Evolutionary conservation across 2,888 invertebrate genomes (phyloP), one percentile per base, ranked within the genome.

Genomic region (Mechanitis messenoides): DNA sequence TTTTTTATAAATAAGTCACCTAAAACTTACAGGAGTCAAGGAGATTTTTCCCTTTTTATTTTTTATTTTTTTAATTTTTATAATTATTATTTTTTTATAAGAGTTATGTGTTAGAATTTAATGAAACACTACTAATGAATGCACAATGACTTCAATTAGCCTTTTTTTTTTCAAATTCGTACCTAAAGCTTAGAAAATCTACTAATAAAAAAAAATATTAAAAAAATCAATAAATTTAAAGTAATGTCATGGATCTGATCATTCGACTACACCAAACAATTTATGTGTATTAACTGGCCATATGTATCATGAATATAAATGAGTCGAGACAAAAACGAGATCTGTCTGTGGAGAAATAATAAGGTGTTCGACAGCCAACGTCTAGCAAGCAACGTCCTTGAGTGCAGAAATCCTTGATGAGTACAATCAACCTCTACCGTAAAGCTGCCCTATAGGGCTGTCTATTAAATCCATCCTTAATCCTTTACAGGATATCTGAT

Each of bases 391-490:
- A 77, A 77, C 87, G 89, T 90, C 89, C 89, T 90, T 90, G 89
- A 88, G 84, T 83, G 83, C 80, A 87, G 85, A 87, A 86, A 90
- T 87, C 89, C 89, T 90, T 88, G 89, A 90, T 90, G 89, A 87
- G 89, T 88, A 88, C 89, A 90, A 86, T 90, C 87, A 90, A 90
- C 89, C 85, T 87, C 87, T 87, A 85, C 87, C 83, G 88, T 85
- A 84, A 84, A 87, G 83, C 82, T 76, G 77, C 72, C 79, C 72
- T 78, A 79, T 83, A 88, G 87, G 87, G 88, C 81, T 87, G 85
- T 77, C 87, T 80, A 86, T 70, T 69, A 67, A 62, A 20, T 20
- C 7, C 12, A 35, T 62, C 46, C 55, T 62, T 60, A 62, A 61
- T 60, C 60, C 66, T 66, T 63, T 63, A 54, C 60, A 53, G 28